Evolutionary conservation across 2,888 invertebrate genomes (phyloP).

Genomic region (Ceratothoa steindachneri): DNA sequence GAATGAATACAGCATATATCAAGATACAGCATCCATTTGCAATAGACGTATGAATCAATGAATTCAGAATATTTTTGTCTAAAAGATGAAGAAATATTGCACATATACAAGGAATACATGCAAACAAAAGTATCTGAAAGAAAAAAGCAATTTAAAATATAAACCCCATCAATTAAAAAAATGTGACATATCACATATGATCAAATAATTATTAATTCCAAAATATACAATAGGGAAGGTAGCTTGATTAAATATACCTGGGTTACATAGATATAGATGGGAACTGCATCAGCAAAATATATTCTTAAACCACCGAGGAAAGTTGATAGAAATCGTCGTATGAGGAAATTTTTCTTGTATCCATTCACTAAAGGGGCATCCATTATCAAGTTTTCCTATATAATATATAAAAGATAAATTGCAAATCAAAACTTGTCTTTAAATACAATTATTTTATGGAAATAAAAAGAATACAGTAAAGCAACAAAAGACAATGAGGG

Average conservation of each 20-base stretch:
- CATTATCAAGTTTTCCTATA: too few relatives aligned
- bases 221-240: background rate
- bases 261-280: constrained; percentile 30
- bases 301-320: constrained; percentile 39
- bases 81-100: constrained; percentile 26
- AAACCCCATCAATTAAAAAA: background rate
- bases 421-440: too few relatives aligned
- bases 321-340: constrained; percentile 33
- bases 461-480: too few relatives aligned
- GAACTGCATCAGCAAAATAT: constrained; percentile 26
- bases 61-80: background rate
- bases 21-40: constrained; percentile 3
- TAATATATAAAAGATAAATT: too few relatives aligned
- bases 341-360: constrained; percentile 41
- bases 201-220: background rate
- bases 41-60: constrained; percentile 1
- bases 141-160: background rate
- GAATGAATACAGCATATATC: constrained; percentile 23
- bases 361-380: constrained; percentile 44
- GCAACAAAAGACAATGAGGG: too few relatives aligned
- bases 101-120: constrained; percentile 21
- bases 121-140: constrained; percentile 27
- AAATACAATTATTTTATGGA: too few relatives aligned
- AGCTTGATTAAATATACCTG: constrained; percentile 24
- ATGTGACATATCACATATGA: background rate